Conservation (phyloP, 2,113 vertebrate species). For the human region GRCh38 chr4:35732501-35733000, state of each 20-base stretch:
- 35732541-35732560: too few species aligned
- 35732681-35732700: fast-evolving
- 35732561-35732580: not conserved
- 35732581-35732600: not conserved
- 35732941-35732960: not conserved
- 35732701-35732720: not conserved
- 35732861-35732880: not conserved
- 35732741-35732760: not conserved
- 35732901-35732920: not conserved
- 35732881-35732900: not conserved
- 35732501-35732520: too few species aligned
- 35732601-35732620: not conserved
- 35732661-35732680: not conserved
- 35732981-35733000: not conserved
- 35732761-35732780: not conserved
- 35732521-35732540: too few species aligned
- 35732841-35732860: not conserved
- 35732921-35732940: not conserved
- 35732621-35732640: not conserved
- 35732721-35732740: not conserved
- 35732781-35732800: not conserved
- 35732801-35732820: not conserved
- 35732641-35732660: not conserved
- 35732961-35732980: not conserved
- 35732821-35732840: not conserved